A percentile compares a stretch with the other conserved stretches of the same genome.
Evolutionary conservation across 2,797 vertebrate species (phyloP).

Genomic region (Otolemur crassicaudatus): DNA sequence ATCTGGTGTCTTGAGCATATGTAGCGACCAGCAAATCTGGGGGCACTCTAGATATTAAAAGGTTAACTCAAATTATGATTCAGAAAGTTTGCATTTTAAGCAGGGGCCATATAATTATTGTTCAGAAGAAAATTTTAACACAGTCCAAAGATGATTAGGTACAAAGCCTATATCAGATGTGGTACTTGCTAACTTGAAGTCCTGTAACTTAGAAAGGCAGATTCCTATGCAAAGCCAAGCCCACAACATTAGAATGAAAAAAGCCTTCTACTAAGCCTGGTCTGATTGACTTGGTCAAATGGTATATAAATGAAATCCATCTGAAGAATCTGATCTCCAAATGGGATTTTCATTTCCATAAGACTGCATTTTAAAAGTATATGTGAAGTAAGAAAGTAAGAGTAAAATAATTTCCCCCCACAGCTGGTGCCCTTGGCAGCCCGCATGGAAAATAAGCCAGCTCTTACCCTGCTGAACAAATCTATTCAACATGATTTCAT

Average conservation of each 20-base stretch:
- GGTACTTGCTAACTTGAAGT: constrained; percentile 7
- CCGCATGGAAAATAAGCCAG: constrained; percentile 60
- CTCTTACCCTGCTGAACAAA: constrained; percentile 64
- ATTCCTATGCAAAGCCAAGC: not conserved
- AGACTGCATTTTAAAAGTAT: constrained; percentile 54
- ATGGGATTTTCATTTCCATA: constrained; percentile 71
- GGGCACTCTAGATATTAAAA: constrained; percentile 10
- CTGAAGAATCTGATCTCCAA: constrained; percentile 75
- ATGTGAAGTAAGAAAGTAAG: constrained; percentile 58
- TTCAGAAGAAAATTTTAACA: not conserved
- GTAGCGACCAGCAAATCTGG: not conserved
- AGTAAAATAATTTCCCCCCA: constrained; percentile 17
- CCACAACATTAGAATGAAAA: not conserved
- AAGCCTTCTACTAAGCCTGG: not conserved
- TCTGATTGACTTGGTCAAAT: constrained; percentile 75
- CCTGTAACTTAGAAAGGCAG: constrained; percentile 21
- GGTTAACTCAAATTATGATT: not conserved
- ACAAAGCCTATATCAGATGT: constrained; percentile 23
- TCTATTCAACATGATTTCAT: constrained; percentile 75
- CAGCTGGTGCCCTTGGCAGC: constrained; percentile 70
- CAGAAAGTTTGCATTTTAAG: constrained; percentile 40
- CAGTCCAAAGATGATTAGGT: constrained; percentile 21
- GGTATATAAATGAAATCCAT: constrained; percentile 74
- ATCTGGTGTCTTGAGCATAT: not conserved
- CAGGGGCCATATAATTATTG: not conserved